These are phyloP conservation scores for Camponotus floridanus DNA, from an alignment of 1,140 invertebrate genomes.

Conservation along the genomic window DNA sequence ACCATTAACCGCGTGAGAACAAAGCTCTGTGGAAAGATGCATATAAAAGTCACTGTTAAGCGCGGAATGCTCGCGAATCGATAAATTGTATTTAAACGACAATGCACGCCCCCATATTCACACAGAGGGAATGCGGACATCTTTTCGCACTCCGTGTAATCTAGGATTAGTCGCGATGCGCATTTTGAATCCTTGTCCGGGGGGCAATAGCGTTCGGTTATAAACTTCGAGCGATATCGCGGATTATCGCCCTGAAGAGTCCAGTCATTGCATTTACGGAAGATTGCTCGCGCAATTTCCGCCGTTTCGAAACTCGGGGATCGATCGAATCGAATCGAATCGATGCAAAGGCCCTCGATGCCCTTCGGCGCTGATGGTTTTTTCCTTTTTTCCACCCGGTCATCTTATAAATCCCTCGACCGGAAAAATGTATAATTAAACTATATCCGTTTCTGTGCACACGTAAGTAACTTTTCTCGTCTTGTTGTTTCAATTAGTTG, in stretches of 20 bases:
- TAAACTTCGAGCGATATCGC: constrained; percentile 53
- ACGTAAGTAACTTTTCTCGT: no score
- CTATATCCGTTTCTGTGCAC: neutral
- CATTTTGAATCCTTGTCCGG: constrained; percentile 51
- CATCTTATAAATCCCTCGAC: no score
- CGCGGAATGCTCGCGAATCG: neutral
- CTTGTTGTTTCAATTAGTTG: neutral
- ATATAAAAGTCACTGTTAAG: no score
- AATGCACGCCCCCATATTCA: neutral
- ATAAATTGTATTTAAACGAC: constrained; percentile 52
- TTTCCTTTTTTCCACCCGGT: no score
- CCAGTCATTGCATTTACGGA: constrained; percentile 22
- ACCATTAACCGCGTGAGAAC: neutral
- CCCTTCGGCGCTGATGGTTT: neutral
- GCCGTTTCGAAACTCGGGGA: neutral
- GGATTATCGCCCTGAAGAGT: constrained; percentile 56
- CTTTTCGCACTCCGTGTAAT: constrained; percentile 60
- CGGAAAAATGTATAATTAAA: neutral
- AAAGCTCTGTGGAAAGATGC: no score
- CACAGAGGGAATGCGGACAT: constrained; percentile 22
- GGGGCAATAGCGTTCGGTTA: constrained; percentile 23
- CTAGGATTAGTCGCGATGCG: constrained; percentile 46
- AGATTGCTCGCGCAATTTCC: neutral
- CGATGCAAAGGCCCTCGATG: constrained; percentile 10
- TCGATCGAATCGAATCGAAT: constrained; percentile 7